Percentiles rank a stretch among this genome's conserved stretches.
phyloP scores from a whole-genome alignment of 2,113 vertebrate species.

The Cathartes aura region DNA sequence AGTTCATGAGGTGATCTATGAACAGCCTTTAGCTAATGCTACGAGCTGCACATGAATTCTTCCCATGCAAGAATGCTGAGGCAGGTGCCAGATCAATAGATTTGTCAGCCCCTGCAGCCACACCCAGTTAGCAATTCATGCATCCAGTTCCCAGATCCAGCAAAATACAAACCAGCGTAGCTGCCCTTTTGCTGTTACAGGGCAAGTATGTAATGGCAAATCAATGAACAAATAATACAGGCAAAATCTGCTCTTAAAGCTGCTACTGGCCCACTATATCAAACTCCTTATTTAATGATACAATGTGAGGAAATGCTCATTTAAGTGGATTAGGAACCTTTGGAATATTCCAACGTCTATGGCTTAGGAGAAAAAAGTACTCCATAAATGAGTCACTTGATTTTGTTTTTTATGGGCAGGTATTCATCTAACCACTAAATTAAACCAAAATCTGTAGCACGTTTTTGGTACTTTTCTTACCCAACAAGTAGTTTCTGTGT shows the following conservation, averaged over 20 bases:
- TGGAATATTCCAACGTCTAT: neutral
- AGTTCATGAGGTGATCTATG: neutral
- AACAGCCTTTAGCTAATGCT: neutral
- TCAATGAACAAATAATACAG: neutral
- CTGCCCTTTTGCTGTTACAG: neutral
- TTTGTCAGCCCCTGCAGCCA: neutral
- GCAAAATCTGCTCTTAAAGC: neutral
- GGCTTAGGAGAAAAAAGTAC: neutral
- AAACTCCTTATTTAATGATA: neutral
- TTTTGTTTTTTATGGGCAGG: neutral
- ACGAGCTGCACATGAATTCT: neutral
- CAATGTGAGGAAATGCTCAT: neutral
- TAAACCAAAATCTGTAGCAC: neutral
- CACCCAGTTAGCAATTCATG: neutral
- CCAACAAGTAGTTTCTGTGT: conserved; percentile 67
- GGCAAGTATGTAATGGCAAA: neutral
- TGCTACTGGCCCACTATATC: neutral
- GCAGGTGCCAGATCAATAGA: neutral
- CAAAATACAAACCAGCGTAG: neutral
- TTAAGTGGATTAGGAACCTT: neutral
- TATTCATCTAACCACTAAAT: neutral
- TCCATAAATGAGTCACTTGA: neutral
- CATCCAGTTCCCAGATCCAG: neutral
- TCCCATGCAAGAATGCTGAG: rapidly evolving
- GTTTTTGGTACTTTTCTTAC: conserved; percentile 66